These are phyloP conservation scores for Nebria ingens DNA, from an alignment of 1,140 invertebrate species.

Conservation along the genomic window DNA sequence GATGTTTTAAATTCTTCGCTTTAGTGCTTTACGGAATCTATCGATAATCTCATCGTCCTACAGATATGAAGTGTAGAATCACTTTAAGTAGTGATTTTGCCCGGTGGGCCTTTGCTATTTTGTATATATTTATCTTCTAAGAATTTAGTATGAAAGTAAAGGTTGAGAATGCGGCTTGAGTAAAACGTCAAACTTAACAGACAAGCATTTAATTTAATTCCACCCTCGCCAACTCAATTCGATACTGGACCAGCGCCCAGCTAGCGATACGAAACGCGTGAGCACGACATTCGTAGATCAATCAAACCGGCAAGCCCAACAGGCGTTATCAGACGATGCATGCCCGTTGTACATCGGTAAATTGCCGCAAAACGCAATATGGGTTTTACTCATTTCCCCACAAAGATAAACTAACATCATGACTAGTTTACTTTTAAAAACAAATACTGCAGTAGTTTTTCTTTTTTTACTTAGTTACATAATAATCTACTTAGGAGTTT, in stretches of 20 bases:
- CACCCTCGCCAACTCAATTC: constrained; percentile 7
- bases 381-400: too few species aligned
- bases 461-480: too few species aligned
- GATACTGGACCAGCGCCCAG: too few species aligned
- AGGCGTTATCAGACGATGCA: neutral
- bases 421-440: too few species aligned
- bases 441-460: too few species aligned
- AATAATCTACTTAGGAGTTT: too few species aligned
- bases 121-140: too few species aligned
- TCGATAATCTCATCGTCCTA: neutral
- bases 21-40: neutral
- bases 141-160: too few species aligned
- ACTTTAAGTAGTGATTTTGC: neutral
- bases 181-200: constrained; percentile 3
- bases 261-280: too few species aligned
- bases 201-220: constrained; percentile 16
- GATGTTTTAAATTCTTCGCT: neutral
- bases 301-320: constrained; percentile 10
- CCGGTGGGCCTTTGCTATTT: neutral
- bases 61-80: neutral
- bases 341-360: neutral
- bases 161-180: neutral
- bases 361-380: too few species aligned
- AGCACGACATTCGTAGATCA: constrained; percentile 16
- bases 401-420: too few species aligned